Base-by-base conservation (phyloP, 2,888 invertebrate species). In the Trissolcus brochymenae region DNA sequence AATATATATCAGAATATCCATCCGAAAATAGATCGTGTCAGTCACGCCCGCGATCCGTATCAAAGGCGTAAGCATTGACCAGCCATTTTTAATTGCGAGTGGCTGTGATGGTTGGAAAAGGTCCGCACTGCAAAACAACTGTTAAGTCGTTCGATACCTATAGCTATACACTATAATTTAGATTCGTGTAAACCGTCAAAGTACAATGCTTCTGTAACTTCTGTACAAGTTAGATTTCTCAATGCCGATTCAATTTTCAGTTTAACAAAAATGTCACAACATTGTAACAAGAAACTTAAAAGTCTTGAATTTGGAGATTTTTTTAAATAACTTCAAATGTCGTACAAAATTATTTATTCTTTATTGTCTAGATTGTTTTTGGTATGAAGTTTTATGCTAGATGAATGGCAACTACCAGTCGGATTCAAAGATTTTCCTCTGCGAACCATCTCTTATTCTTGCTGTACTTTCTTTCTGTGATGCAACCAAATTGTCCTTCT, bases 71-170 rank as follows among this genome's bases (percentile, higher is more conserved):
- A 25, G 25, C 25, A 25, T 25, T 25, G 25, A 25, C 25, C 54
- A 16, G 29, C 46, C 1, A 50, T 61, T 75, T 75, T 65, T 55
- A 35, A 60, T 64, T 51, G 25, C 51, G 40, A 50, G 51, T 61
- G 50, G 55, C 43, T 51, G 51, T 25, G 25, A 25, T 25, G 35
- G 35, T 35, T 35, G 35, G 9, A 35, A 51, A 66, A 76, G 68
- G 70, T 62, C 55, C 70, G 53, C 62, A 49, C 62, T 62, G 70
- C 46, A 57, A 76, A 76, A 25, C 43, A 61, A 76, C 79, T 76
- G 79, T 76, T 76, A 79, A 70, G 66, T 66, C 60, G 66, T 73
- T 76, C 73, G 53, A 73, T 66, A 76, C 76, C 9, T 35, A 7
- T 35, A 11, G 25, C 25, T 25, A 25, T 4, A 43, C 60, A 43